Conservation (phyloP, 2,113 vertebrate species). For the Epinephelus cyanopodus region DNA sequence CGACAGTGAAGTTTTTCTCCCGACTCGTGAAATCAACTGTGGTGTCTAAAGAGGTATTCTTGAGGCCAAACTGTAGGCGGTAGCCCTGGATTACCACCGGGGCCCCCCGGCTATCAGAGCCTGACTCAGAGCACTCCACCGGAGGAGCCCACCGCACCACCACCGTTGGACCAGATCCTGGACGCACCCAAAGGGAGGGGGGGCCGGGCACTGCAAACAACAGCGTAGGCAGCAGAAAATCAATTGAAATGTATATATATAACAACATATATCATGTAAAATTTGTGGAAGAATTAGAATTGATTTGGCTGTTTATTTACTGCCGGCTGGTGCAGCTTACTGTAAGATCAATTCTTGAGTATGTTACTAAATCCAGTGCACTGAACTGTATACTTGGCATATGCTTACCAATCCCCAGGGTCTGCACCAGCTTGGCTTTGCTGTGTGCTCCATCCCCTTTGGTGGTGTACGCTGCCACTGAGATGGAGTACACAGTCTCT, state of each 20-base stretch:
- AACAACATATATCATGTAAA: constrained; percentile 53
- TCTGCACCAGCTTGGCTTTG: constrained; percentile 92
- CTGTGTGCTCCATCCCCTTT: constrained; percentile 96
- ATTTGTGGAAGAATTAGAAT: constrained; percentile 60
- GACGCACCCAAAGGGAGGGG: constrained; percentile 89
- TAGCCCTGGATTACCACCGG: constrained; percentile 89
- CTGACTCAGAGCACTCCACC: constrained; percentile 55
- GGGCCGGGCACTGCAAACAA: constrained; percentile 88
- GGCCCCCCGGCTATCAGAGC: constrained; percentile 59
- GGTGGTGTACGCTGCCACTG: constrained; percentile 96
- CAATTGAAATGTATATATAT: constrained; percentile 20
- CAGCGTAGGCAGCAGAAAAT: constrained; percentile 56
- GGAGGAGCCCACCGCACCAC: constrained; percentile 80
- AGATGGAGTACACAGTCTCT: constrained; percentile 93
- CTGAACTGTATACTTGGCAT: constrained; percentile 56
- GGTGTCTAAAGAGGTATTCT: constrained; percentile 84
- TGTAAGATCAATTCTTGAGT: constrained; percentile 62
- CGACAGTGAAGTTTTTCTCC: constrained; percentile 86
- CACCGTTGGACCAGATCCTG: constrained; percentile 86
- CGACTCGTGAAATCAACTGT: constrained; percentile 86
- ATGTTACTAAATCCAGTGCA: constrained; percentile 67
- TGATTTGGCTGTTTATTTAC: constrained; percentile 67
- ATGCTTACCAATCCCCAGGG: constrained; percentile 89
- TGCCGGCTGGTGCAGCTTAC: constrained; percentile 39
- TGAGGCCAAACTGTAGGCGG: constrained; percentile 91